Conservation (phyloP, 2,888 invertebrate genomes). For the Leptinotarsa haldemani region DNA sequence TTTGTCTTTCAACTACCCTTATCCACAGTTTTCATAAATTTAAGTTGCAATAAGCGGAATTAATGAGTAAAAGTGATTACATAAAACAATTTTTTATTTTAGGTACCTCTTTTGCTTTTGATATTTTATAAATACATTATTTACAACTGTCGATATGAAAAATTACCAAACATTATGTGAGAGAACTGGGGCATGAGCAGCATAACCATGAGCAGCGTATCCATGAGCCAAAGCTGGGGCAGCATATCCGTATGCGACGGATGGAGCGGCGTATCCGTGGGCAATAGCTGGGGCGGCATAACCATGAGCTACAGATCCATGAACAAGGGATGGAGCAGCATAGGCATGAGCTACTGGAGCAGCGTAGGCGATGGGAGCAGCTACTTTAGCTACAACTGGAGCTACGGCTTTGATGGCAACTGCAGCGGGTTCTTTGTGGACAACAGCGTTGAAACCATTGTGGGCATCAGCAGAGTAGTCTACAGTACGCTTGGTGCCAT, state of each 20-base stretch:
- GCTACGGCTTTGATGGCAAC: slow-evolving; percentile 47
- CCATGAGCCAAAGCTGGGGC: slow-evolving; percentile 36
- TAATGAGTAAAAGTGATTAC: no score
- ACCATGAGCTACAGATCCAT: slow-evolving; percentile 29
- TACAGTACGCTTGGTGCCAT: slow-evolving; percentile 68
- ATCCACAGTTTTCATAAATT: no score
- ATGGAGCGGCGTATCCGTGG: slow-evolving; percentile 30
- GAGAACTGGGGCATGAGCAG: slow-evolving; percentile 36
- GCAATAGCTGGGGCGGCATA: slow-evolving; percentile 46
- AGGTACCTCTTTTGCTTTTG: not conserved
- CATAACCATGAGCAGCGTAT: slow-evolving; percentile 42
- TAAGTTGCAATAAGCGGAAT: no score
- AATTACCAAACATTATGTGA: slow-evolving; percentile 65
- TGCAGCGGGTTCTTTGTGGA: slow-evolving; percentile 65
- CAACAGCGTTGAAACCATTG: slow-evolving; percentile 69
- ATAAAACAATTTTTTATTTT: slow-evolving; percentile 8
- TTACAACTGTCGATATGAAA: slow-evolving; percentile 39
- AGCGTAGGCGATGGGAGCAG: slow-evolving; percentile 29
- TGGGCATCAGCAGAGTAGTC: slow-evolving; percentile 68
- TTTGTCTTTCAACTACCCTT: no score
- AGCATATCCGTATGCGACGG: slow-evolving; percentile 33
- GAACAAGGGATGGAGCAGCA: slow-evolving; percentile 25
- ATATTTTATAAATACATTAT: slow-evolving; percentile 21
- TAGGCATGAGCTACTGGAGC: slow-evolving; percentile 38
- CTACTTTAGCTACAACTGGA: slow-evolving; percentile 38